These are phyloP conservation scores for Nestor notabilis DNA, from an alignment of 2,113 vertebrate species.

Conservation along the genomic window DNA sequence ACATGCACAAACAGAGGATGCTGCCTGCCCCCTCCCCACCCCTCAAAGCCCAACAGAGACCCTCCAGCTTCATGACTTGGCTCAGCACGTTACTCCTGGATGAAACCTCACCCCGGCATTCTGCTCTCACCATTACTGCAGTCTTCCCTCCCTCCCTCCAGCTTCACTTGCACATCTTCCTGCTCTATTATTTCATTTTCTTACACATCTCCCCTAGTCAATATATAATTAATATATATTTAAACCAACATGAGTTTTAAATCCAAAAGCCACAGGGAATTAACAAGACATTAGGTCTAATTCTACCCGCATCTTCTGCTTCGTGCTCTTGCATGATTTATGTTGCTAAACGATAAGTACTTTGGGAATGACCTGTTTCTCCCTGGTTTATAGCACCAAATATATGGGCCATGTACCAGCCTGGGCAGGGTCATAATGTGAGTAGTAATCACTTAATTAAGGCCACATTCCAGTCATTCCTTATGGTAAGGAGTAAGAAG, in stretches of 20 bases:
- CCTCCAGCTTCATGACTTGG: background rate
- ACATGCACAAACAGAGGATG: fast-evolving
- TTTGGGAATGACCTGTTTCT: background rate
- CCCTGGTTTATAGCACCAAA: background rate
- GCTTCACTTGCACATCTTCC: background rate
- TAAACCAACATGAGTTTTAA: background rate
- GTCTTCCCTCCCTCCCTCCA: background rate
- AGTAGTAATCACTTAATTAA: background rate
- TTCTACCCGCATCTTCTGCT: background rate
- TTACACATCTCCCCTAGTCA: background rate
- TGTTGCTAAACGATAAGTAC: background rate
- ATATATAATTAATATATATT: background rate
- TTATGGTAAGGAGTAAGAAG: background rate
- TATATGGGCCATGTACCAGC: background rate
- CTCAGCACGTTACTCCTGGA: background rate
- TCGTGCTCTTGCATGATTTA: background rate
- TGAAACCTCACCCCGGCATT: background rate
- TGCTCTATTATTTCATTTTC: background rate
- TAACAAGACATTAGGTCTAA: background rate
- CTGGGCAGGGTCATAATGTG: background rate
- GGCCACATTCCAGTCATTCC: background rate
- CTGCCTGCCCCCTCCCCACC: background rate
- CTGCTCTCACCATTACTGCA: background rate
- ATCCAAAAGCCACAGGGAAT: background rate
- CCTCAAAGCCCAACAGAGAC: background rate